phyloP scores from a whole-genome alignment of 2,797 vertebrate genomes.

The Coilia nasus region DNA sequence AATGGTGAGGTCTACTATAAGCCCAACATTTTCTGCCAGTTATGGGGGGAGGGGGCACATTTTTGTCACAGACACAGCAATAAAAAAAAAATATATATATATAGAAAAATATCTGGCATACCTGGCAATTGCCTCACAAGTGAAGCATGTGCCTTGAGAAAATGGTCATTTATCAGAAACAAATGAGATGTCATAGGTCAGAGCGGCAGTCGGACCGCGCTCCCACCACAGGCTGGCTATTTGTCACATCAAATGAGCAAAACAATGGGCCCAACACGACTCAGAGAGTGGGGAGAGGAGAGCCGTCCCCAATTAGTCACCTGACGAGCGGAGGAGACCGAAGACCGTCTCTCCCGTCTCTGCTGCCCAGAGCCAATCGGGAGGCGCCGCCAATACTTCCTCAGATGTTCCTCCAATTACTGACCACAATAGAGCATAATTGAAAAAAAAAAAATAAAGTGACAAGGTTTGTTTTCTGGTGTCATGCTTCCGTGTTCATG shows the following conservation, averaged over 20 bases:
- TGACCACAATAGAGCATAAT: neutral
- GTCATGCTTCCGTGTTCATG: neutral
- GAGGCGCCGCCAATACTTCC: neutral
- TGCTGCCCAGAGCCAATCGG: no score
- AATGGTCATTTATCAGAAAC: slow-evolving; percentile 63
- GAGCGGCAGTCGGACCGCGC: slow-evolving; percentile 63
- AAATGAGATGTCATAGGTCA: slow-evolving; percentile 65
- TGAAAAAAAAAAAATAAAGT: neutral
- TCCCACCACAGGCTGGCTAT: slow-evolving; percentile 61
- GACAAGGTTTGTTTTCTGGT: neutral
- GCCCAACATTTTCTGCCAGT: slow-evolving; percentile 17
- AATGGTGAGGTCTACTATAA: slow-evolving; percentile 1
- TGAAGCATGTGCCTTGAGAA: slow-evolving; percentile 63
- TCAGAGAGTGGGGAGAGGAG: slow-evolving; percentile 33
- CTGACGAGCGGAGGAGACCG: slow-evolving; percentile 21
- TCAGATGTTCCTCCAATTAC: slow-evolving; percentile 12
- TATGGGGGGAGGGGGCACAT: slow-evolving; percentile 20
- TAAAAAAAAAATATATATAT: slow-evolving; percentile 12
- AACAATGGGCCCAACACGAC: slow-evolving; percentile 56
- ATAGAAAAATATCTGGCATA: slow-evolving; percentile 39
- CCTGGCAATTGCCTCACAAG: slow-evolving; percentile 65
- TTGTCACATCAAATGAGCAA: slow-evolving; percentile 69
- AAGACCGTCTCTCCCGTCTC: neutral
- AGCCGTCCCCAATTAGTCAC: slow-evolving; percentile 58
- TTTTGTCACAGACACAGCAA: slow-evolving; percentile 28